Conservation (phyloP, 2,797 vertebrate genomes). For the Ptychadena robeensis region DNA sequence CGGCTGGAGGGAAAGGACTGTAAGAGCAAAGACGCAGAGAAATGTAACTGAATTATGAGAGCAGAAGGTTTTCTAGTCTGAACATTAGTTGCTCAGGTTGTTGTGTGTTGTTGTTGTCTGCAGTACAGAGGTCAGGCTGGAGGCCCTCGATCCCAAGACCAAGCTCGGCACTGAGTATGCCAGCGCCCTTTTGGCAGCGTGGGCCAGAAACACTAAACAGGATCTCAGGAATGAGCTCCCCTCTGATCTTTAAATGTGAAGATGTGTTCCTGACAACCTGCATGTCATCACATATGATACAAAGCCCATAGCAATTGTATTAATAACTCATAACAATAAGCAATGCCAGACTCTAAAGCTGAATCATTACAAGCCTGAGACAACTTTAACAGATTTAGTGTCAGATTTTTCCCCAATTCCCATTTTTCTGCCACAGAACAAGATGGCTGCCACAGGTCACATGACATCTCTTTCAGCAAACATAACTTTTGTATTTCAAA, state of each 20-base stretch:
- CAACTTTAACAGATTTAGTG: slow-evolving; percentile 11
- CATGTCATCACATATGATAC: slow-evolving; percentile 49
- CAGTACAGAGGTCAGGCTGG: background rate
- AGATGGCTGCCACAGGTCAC: background rate
- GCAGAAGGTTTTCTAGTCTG: background rate
- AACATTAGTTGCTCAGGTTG: no score
- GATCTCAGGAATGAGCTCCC: slow-evolving; percentile 1
- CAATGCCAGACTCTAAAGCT: background rate
- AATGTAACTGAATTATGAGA: background rate
- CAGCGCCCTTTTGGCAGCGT: background rate
- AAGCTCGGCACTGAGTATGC: background rate
- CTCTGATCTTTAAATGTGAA: slow-evolving; percentile 42
- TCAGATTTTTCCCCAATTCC: background rate
- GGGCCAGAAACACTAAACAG: slow-evolving; percentile 32
- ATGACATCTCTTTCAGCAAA: background rate
- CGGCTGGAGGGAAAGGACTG: no score
- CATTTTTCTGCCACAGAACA: background rate
- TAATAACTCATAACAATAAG: slow-evolving; percentile 19
- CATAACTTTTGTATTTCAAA: background rate
- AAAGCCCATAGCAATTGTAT: slow-evolving; percentile 36
- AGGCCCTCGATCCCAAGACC: background rate
- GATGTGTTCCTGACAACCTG: slow-evolving; percentile 47
- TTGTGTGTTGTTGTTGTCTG: background rate
- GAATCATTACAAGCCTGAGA: background rate
- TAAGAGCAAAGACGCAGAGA: background rate